Conservation (phyloP, 2,113 vertebrate species). For the Anas platyrhynchos region DNA sequence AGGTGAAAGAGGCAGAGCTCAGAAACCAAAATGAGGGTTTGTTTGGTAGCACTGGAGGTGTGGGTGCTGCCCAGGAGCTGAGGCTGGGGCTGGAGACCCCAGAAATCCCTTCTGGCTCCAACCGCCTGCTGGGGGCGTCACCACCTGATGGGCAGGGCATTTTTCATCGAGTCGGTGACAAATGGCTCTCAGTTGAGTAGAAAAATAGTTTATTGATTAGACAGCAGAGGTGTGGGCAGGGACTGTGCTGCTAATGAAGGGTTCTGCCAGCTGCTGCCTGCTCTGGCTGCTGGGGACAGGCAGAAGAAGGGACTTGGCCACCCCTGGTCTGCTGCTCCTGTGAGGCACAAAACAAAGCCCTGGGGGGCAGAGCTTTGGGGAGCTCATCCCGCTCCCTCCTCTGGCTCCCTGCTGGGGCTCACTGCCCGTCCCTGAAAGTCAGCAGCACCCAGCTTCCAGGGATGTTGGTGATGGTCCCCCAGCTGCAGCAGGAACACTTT, state of each 20-base stretch:
- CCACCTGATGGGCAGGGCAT: not conserved
- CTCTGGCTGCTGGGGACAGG: not conserved
- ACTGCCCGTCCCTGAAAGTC: not conserved
- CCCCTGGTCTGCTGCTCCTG: not conserved
- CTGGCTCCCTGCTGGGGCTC: not conserved
- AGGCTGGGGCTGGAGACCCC: not conserved
- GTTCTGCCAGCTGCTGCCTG: not conserved
- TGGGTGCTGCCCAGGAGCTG: not conserved
- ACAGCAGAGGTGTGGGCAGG: rapidly evolving
- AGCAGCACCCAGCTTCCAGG: not conserved
- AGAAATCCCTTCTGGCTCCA: not conserved
- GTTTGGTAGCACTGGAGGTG: not conserved
- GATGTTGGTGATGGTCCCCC: rapidly evolving
- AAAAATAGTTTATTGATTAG: constrained; percentile 46
- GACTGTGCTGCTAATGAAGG: rapidly evolving
- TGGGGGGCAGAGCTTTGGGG: no score
- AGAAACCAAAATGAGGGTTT: not conserved
- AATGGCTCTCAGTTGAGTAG: not conserved
- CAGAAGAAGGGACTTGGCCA: rapidly evolving
- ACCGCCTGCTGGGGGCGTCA: rapidly evolving
- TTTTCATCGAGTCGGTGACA: not conserved
- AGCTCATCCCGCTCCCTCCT: not conserved
- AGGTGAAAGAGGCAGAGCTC: not conserved
- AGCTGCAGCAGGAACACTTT: not conserved
- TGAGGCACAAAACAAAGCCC: not conserved